Conservation (phyloP, 2,797 vertebrate genomes). For the Coracias cyanogaster region DNA sequence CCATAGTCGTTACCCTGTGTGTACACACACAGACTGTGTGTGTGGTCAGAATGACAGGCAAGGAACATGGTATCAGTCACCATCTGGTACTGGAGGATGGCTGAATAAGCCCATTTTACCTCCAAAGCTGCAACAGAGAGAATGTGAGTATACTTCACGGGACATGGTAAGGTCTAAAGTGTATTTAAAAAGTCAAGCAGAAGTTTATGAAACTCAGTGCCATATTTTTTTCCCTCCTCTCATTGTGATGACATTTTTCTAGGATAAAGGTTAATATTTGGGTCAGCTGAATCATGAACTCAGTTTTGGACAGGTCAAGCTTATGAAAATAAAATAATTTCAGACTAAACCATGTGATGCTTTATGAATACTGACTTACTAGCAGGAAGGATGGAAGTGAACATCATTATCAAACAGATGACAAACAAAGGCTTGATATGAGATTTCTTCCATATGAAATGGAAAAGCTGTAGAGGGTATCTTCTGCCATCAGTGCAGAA, state of each 20-base stretch:
- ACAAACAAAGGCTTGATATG: neutral
- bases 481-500: neutral
- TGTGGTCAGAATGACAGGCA: neutral
- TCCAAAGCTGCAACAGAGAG: neutral
- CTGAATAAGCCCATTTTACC: neutral
- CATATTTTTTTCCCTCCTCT: rapidly evolving
- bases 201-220: neutral
- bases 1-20: neutral
- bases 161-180: neutral
- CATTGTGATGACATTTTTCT: neutral
- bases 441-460: neutral
- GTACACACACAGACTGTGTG: neutral
- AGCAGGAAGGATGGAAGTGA: neutral
- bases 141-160: neutral
- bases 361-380: neutral
- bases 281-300: neutral
- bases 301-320: neutral
- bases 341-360: neutral
- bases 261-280: neutral
- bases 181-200: neutral
- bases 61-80: neutral
- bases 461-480: neutral
- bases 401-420: neutral
- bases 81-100: neutral
- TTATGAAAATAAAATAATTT: neutral